Percentiles rank a stretch among this genome's conserved stretches.
Conservation (phyloP, 1,140 invertebrate species). For the Ceratina calcarata region DNA sequence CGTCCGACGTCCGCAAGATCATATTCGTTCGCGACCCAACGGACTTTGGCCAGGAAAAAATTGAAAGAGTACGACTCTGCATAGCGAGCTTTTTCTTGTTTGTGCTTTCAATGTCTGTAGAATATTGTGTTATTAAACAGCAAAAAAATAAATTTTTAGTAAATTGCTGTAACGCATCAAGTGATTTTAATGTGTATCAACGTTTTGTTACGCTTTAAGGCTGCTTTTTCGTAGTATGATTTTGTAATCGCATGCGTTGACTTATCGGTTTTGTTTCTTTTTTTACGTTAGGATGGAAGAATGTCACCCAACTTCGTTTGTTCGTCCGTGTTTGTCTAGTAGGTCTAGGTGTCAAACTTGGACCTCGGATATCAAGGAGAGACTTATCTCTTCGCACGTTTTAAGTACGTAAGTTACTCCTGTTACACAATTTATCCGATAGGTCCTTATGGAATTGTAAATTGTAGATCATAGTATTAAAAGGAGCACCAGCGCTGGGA, state of each 20-base stretch:
- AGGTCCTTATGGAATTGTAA: slow-evolving; percentile 1
- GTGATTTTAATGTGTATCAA: background rate
- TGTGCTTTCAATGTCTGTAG: slow-evolving; percentile 20
- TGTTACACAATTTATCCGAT: background rate
- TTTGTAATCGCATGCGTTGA: background rate
- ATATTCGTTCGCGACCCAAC: slow-evolving; percentile 79
- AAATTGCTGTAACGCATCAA: too few species aligned
- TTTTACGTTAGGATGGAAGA: slow-evolving; percentile 51
- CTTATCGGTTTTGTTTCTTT: slow-evolving; percentile 16
- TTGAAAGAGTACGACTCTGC: slow-evolving; percentile 76
- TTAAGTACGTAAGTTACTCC: slow-evolving; percentile 66
- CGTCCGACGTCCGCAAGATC: slow-evolving; percentile 76
- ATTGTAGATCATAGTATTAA: slow-evolving; percentile 74
- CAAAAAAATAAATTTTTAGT: too few species aligned
- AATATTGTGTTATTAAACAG: background rate
- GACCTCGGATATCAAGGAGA: slow-evolving; percentile 74
- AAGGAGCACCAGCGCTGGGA: slow-evolving; percentile 75
- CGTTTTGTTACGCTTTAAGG: background rate
- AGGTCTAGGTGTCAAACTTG: slow-evolving; percentile 78
- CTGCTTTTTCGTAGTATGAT: background rate
- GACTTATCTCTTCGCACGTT: slow-evolving; percentile 66
- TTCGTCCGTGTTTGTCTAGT: slow-evolving; percentile 64
- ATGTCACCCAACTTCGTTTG: slow-evolving; percentile 48
- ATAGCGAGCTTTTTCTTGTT: slow-evolving; percentile 45
- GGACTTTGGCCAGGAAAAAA: slow-evolving; percentile 78